phyloP scores from a whole-genome alignment of 1,140 invertebrate genomes.

The Lepeophtheirus salmonis region DNA sequence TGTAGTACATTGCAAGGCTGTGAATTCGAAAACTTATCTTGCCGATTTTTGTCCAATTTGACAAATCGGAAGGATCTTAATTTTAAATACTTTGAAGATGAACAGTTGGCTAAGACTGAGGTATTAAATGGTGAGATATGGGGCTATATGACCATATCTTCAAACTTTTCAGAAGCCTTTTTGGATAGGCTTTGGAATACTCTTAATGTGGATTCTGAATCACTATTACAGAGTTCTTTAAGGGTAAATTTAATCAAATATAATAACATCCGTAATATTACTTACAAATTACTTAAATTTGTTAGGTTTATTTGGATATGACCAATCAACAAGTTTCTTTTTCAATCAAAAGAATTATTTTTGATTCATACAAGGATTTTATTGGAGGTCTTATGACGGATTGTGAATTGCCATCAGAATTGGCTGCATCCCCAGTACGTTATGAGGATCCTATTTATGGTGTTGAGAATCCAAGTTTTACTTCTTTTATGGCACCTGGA shows the following conservation, averaged over 20 bases:
- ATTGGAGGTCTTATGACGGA: background rate
- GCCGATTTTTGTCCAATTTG: conserved; percentile 46
- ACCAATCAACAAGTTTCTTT: conserved; percentile 34
- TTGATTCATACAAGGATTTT: background rate
- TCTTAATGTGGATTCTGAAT: conserved; percentile 46
- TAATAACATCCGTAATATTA: too few species aligned
- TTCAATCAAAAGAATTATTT: background rate
- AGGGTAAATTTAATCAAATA: conserved; percentile 31
- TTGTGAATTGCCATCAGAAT: background rate
- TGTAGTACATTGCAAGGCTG: conserved; percentile 37
- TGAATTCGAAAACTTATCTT: conserved; percentile 46
- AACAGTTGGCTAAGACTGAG: conserved; percentile 43
- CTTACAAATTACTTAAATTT: too few species aligned
- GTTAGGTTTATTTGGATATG: conserved; percentile 53
- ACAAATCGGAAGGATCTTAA: background rate
- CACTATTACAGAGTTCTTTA: conserved; percentile 58
- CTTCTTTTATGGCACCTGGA: conserved; percentile 83
- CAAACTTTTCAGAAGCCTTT: conserved; percentile 64
- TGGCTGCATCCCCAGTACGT: background rate
- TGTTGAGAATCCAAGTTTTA: conserved; percentile 62
- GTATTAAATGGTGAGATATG: conserved; percentile 55
- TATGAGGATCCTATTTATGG: conserved; percentile 61
- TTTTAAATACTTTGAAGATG: conserved; percentile 25
- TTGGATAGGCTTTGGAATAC: conserved; percentile 46
- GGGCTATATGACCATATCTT: conserved; percentile 62